phyloP scores from a whole-genome alignment of 2,113 vertebrate species.

The Thamnaconus septentrionalis region DNA sequence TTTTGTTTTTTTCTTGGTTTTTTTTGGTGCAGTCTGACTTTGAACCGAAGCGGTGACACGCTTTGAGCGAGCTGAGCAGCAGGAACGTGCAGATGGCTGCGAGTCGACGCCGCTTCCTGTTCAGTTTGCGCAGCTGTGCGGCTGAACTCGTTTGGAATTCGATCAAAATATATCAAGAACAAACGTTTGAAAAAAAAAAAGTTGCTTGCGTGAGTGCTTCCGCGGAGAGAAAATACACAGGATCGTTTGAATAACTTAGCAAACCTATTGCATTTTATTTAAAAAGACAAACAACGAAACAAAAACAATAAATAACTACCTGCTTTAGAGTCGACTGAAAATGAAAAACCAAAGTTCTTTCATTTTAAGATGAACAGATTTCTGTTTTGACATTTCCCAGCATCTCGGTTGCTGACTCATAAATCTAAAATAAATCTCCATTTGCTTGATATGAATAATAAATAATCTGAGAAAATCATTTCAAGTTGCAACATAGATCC shows the following conservation, averaged over 20 bases:
- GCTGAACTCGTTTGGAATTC: slow-evolving; percentile 25
- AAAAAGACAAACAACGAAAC: not conserved
- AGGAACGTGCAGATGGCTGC: slow-evolving; percentile 32
- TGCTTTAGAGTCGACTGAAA: too few species aligned
- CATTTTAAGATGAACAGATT: too few species aligned
- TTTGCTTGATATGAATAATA: not conserved
- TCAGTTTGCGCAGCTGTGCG: slow-evolving; percentile 52
- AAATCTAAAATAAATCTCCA: not conserved
- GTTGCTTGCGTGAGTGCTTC: not conserved
- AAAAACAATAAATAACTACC: too few species aligned
- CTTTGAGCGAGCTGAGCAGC: slow-evolving; percentile 14
- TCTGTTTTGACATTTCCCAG: not conserved
- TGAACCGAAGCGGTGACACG: not conserved
- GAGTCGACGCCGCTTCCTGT: slow-evolving; percentile 46
- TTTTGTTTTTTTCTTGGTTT: not conserved
- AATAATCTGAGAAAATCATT: slow-evolving; percentile 12
- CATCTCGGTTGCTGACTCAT: not conserved
- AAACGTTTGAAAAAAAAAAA: slow-evolving; percentile 3
- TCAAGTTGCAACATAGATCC: slow-evolving; percentile 4
- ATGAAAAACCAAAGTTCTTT: too few species aligned
- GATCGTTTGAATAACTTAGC: slow-evolving; percentile 2
- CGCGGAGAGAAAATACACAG: not conserved
- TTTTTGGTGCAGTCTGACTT: too few species aligned
- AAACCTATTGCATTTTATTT: slow-evolving; percentile 27
- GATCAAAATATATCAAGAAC: too few species aligned